These are phyloP conservation scores for Strongylocentrotus purpuratus DNA, from an alignment of 35 echinoderm and acorn worm species.

Conservation along the genomic window DNA sequence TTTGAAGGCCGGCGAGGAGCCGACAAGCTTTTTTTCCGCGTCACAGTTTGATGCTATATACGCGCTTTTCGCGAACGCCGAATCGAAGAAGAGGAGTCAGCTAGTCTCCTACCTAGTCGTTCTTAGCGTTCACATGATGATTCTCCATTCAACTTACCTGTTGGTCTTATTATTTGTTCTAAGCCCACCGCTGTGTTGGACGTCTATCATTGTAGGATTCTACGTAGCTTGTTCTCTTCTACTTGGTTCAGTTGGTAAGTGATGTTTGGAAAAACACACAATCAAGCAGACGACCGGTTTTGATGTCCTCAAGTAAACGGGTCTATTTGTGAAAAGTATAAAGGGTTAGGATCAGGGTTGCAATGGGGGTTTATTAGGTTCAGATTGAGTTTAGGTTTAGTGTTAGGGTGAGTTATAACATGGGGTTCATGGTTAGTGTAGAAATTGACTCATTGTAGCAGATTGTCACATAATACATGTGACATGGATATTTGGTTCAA, in stretches of 20 bases:
- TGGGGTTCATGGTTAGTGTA: too few species aligned
- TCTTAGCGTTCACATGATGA: slow-evolving; percentile 58
- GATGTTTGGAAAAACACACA: neutral
- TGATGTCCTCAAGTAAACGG: too few species aligned
- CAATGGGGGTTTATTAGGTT: too few species aligned
- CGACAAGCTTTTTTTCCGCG: slow-evolving; percentile 5
- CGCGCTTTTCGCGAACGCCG: slow-evolving; percentile 8
- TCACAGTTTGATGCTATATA: slow-evolving; percentile 44
- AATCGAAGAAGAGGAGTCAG: neutral
- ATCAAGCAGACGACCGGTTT: neutral
- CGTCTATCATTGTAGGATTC: slow-evolving; percentile 43
- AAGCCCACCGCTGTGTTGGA: slow-evolving; percentile 55
- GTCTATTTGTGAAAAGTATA: too few species aligned
- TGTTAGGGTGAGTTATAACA: too few species aligned
- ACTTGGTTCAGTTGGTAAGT: slow-evolving; percentile 58
- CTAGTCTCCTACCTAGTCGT: slow-evolving; percentile 47
- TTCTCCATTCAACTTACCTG: slow-evolving; percentile 43
- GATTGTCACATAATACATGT: too few species aligned
- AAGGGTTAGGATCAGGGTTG: too few species aligned
- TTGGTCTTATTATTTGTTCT: slow-evolving; percentile 44
- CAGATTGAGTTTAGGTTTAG: too few species aligned
- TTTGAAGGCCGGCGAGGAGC: neutral
- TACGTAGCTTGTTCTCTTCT: slow-evolving; percentile 56
- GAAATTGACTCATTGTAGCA: too few species aligned
- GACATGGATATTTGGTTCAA: too few species aligned